Conservation (phyloP, 2,888 invertebrate genomes). For the Pammene aurita region DNA sequence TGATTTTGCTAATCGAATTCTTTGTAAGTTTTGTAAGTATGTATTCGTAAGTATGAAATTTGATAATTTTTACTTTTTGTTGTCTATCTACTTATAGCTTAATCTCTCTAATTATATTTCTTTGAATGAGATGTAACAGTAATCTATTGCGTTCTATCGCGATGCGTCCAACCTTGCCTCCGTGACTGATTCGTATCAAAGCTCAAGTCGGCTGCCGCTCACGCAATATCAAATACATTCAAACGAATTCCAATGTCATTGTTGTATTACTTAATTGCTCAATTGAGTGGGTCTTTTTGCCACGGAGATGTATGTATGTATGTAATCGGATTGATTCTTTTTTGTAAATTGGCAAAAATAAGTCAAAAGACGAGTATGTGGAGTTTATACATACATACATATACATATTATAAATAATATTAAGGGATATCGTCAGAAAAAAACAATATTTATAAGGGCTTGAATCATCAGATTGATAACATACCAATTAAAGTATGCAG, state of each 20-base stretch:
- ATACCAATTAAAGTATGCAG: slow-evolving; percentile 26
- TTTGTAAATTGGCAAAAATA: too few species aligned
- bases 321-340: background rate
- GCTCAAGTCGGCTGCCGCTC: slow-evolving; percentile 46
- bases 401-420: too few species aligned
- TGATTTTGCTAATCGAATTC: too few species aligned
- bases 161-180: slow-evolving; percentile 58
- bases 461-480: slow-evolving; percentile 5
- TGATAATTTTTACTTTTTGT: background rate
- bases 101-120: background rate
- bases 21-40: too few species aligned
- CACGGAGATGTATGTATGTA: slow-evolving; percentile 11
- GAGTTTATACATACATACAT: too few species aligned
- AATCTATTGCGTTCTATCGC: slow-evolving; percentile 21
- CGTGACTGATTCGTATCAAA: slow-evolving; percentile 60
- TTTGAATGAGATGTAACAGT: background rate
- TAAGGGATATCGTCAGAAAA: slow-evolving; percentile 9
- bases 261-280: slow-evolving; percentile 49
- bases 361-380: too few species aligned
- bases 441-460: slow-evolving; percentile 19
- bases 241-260: slow-evolving; percentile 56
- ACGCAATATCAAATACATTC: slow-evolving; percentile 48
- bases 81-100: background rate
- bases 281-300: slow-evolving; percentile 21
- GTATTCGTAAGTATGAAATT: too few species aligned